Conservation (phyloP, 2,888 invertebrate species). For the Synanthedon vespiformis region DNA sequence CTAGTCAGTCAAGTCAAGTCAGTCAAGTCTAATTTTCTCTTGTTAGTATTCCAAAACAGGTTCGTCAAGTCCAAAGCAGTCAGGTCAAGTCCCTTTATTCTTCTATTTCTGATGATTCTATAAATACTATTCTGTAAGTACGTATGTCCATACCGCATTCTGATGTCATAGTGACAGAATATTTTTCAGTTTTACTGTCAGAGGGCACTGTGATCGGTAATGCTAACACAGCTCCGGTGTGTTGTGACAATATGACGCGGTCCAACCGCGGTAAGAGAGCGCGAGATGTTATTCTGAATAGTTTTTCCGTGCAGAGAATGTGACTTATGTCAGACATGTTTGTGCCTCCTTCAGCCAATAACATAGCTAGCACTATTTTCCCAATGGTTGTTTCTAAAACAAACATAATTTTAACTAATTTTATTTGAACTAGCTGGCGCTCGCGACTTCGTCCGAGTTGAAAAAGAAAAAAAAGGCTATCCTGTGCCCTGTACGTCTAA, state of each 20-base stretch:
- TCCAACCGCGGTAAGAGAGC: slow-evolving; percentile 32
- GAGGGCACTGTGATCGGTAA: slow-evolving; percentile 38
- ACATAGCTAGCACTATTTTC: slow-evolving; percentile 42
- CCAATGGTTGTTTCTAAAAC: slow-evolving; percentile 44
- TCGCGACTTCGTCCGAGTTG: no score
- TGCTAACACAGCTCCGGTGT: slow-evolving; percentile 29
- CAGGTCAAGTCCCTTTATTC: no score
- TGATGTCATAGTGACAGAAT: slow-evolving; percentile 46
- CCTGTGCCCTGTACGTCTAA: no score
- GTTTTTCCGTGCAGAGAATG: slow-evolving; percentile 34
- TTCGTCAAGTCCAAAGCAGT: no score
- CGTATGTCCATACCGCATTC: slow-evolving; percentile 59
- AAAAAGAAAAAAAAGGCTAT: no score
- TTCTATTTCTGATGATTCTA: slow-evolving; percentile 12
- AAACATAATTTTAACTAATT: slow-evolving; percentile 30
- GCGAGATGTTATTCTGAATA: slow-evolving; percentile 36
- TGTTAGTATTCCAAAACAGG: no score
- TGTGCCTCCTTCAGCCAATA: slow-evolving; percentile 47
- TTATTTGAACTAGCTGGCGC: no score
- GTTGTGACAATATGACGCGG: slow-evolving; percentile 32
- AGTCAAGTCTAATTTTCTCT: no score
- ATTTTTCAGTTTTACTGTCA: slow-evolving; percentile 38
- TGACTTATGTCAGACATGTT: slow-evolving; percentile 45
- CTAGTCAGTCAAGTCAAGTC: no score
- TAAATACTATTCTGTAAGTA: slow-evolving; percentile 44